Percentiles rank a stretch among this genome's conserved stretches.
Conservation (phyloP, 2,888 invertebrate species). For the Cheilosia vulpina region DNA sequence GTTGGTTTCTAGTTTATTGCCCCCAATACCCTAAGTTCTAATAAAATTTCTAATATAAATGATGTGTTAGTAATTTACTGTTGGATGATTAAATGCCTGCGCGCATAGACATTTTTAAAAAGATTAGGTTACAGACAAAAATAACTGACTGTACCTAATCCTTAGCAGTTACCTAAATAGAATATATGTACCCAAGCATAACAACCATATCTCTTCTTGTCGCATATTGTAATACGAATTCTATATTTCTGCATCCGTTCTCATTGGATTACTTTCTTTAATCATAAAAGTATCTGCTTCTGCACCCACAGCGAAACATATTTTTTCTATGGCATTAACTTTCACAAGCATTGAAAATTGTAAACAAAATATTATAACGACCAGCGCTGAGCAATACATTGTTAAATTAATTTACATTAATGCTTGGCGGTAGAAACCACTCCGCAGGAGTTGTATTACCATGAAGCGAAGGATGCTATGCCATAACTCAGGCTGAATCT, state of each 20-base stretch:
- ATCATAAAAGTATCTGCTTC: conserved; percentile 40
- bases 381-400: conserved; percentile 36
- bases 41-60: too few species aligned
- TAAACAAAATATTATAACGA: conserved; percentile 45
- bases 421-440: conserved; percentile 27
- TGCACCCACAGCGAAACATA: conserved; percentile 2
- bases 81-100: too few species aligned
- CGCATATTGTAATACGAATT: not conserved
- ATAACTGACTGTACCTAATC: too few species aligned
- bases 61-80: too few species aligned
- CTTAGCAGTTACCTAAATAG: too few species aligned
- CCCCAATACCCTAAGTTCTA: too few species aligned
- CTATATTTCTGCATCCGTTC: not conserved
- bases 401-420: conserved; percentile 66
- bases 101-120: too few species aligned
- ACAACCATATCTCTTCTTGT: too few species aligned
- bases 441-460: conserved; percentile 57
- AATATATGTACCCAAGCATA: too few species aligned
- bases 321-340: conserved; percentile 43
- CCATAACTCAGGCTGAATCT: conserved; percentile 42
- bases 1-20: too few species aligned
- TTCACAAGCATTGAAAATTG: conserved; percentile 44
- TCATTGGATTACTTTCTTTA: conserved; percentile 30
- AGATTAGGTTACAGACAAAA: too few species aligned
- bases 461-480: conserved; percentile 31